Percentiles rank a stretch among this genome's conserved stretches.
Conservation (phyloP, 2,888 invertebrate genomes). For the Automeris io region DNA sequence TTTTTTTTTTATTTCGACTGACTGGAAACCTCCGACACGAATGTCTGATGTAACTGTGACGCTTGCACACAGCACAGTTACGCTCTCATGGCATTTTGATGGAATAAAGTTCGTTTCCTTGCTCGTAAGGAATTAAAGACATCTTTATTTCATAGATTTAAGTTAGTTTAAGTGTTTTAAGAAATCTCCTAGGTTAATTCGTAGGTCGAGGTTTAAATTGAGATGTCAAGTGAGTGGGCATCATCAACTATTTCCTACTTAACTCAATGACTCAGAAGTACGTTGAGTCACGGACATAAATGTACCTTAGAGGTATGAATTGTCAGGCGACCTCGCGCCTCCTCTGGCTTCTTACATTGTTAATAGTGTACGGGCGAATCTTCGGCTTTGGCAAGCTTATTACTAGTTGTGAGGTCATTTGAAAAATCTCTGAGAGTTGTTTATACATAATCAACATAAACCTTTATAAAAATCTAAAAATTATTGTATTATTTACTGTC, state of each 20-base stretch:
- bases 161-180: conserved; percentile 10
- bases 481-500: too few relatives aligned
- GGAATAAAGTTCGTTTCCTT: conserved; percentile 55
- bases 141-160: conserved; percentile 37
- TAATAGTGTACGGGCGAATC: too few relatives aligned
- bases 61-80: background rate
- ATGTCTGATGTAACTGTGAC: conserved; percentile 17
- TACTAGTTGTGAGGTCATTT: too few relatives aligned
- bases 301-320: conserved; percentile 35
- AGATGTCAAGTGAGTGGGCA: conserved; percentile 31
- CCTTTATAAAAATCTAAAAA: too few relatives aligned
- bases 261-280: conserved; percentile 35
- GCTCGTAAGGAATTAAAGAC: conserved; percentile 39
- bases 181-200: conserved; percentile 16
- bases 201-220: conserved; percentile 31
- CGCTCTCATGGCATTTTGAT: conserved; percentile 12
- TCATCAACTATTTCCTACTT: conserved; percentile 46
- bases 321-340: conserved; percentile 49
- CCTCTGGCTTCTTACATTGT: too few relatives aligned
- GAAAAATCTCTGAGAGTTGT: too few relatives aligned
- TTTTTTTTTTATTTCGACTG: conserved; percentile 3
- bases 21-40: conserved; percentile 11
- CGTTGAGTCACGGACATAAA: background rate
- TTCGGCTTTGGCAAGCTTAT: too few relatives aligned
- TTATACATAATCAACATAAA: too few relatives aligned